A percentile compares a stretch with the other conserved stretches of the same genome.
Conservation (phyloP, 2,888 invertebrate species). For the Ichneumoninae sp. region DNA sequence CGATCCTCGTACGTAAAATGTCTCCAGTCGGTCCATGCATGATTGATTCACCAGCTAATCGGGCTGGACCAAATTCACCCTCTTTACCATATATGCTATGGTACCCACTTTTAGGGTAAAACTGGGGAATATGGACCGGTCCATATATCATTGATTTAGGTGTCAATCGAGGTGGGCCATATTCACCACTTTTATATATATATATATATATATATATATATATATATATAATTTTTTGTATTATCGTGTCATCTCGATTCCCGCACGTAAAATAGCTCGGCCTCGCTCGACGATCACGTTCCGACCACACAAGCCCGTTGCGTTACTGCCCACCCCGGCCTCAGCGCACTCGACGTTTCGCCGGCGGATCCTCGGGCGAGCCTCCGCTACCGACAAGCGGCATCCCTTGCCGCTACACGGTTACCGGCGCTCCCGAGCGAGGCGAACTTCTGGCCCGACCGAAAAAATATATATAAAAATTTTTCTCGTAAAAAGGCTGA, state of each 20-base stretch:
- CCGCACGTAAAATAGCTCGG: neutral
- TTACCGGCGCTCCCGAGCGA: neutral
- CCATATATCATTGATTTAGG: too few species aligned
- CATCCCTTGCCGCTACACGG: constrained; percentile 1
- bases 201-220: too few species aligned
- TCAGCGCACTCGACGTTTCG: constrained; percentile 9
- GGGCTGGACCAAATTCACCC: too few species aligned
- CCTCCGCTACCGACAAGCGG: neutral
- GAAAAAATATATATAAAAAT: constrained; percentile 40
- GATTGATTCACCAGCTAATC: neutral
- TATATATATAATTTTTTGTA: neutral
- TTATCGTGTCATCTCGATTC: neutral
- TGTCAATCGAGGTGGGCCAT: too few species aligned
- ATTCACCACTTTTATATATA: too few species aligned
- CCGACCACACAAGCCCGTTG: constrained; percentile 30
- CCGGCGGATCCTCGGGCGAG: constrained; percentile 9
- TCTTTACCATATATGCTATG: too few species aligned
- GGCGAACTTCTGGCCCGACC: constrained; percentile 10
- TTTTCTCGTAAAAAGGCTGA: constrained; percentile 49
- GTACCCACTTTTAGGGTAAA: too few species aligned
- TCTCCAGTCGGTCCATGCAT: too few species aligned
- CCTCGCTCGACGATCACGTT: constrained; percentile 13
- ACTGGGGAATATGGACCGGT: too few species aligned
- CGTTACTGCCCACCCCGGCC: constrained; percentile 28
- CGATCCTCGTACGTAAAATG: too few species aligned